These are phyloP conservation scores for Lates japonicus DNA, from an alignment of 2,797 vertebrate genomes.

Conservation along the genomic window DNA sequence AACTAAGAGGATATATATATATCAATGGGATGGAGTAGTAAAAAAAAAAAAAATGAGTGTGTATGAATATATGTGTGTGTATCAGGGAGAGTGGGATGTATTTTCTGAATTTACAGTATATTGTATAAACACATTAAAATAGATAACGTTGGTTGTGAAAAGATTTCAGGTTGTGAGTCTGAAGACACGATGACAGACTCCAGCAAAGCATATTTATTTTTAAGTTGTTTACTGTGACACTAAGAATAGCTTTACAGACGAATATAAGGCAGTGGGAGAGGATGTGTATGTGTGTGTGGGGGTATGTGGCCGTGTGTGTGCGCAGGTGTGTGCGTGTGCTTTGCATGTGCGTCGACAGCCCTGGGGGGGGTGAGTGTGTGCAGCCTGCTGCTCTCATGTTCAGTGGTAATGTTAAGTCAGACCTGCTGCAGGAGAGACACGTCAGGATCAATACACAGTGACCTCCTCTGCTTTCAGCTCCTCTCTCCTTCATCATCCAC, in stretches of 20 bases:
- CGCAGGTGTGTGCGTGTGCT: conserved; percentile 2
- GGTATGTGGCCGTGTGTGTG: conserved; percentile 9
- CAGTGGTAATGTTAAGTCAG: conserved; percentile 57
- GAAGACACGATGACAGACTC: background rate
- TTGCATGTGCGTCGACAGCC: conserved; percentile 40
- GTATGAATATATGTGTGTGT: background rate
- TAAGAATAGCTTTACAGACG: conserved; percentile 40
- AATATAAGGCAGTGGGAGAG: conserved; percentile 3
- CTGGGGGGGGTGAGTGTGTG: conserved; percentile 31
- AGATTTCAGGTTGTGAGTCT: too few species aligned
- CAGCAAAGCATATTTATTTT: conserved; percentile 39
- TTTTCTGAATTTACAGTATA: background rate
- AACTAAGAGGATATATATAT: background rate
- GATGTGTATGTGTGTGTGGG: conserved; percentile 9
- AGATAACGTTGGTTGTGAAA: too few species aligned
- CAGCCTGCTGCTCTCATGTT: conserved; percentile 63
- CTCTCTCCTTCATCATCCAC: conserved; percentile 20
- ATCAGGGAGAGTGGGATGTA: background rate
- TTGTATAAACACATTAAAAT: background rate
- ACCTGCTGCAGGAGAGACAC: conserved; percentile 62
- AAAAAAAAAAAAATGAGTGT: background rate
- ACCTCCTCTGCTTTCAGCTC: conserved; percentile 60
- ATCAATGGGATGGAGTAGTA: background rate
- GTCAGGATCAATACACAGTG: conserved; percentile 66
- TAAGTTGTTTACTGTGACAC: conserved; percentile 32